Conservation (phyloP, 2,113 vertebrate genomes). For the Mormyrus lacerda region DNA sequence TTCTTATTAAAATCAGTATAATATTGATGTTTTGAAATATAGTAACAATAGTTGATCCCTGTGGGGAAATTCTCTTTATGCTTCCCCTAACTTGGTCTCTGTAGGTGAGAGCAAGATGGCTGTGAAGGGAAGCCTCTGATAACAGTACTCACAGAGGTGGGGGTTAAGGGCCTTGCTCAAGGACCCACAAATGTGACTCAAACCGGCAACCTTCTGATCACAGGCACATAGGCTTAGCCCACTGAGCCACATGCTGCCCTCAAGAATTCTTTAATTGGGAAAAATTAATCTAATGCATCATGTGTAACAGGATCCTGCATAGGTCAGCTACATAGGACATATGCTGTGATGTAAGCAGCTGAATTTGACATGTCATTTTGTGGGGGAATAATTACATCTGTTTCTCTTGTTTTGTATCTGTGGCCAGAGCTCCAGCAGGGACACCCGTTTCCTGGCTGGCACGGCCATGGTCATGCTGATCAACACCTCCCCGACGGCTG, state of each 20-base stretch:
- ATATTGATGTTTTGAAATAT: neutral
- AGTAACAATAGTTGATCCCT: too few relatives aligned
- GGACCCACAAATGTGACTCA: too few relatives aligned
- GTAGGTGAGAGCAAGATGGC: too few relatives aligned
- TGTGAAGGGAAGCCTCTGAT: too few relatives aligned
- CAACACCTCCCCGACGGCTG: slow-evolving; percentile 53
- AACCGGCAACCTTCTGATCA: too few relatives aligned
- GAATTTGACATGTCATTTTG: neutral
- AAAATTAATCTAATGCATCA: neutral
- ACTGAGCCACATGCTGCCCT: too few relatives aligned
- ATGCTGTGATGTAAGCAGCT: neutral
- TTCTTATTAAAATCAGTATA: neutral
- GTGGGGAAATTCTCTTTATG: too few relatives aligned
- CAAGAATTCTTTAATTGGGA: neutral
- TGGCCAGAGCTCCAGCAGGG: slow-evolving; percentile 61
- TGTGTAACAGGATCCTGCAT: neutral
- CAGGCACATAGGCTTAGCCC: too few relatives aligned
- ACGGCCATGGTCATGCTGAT: slow-evolving; percentile 75
- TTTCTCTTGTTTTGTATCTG: neutral
- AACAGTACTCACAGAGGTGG: too few relatives aligned
- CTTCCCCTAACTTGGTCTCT: too few relatives aligned
- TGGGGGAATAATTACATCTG: neutral
- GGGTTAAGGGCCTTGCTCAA: too few relatives aligned
- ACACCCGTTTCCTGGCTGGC: slow-evolving; percentile 69
- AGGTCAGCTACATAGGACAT: neutral